Evolutionary conservation across 2,797 vertebrate genomes (phyloP).

Genomic region (Synanceia verrucosa): DNA sequence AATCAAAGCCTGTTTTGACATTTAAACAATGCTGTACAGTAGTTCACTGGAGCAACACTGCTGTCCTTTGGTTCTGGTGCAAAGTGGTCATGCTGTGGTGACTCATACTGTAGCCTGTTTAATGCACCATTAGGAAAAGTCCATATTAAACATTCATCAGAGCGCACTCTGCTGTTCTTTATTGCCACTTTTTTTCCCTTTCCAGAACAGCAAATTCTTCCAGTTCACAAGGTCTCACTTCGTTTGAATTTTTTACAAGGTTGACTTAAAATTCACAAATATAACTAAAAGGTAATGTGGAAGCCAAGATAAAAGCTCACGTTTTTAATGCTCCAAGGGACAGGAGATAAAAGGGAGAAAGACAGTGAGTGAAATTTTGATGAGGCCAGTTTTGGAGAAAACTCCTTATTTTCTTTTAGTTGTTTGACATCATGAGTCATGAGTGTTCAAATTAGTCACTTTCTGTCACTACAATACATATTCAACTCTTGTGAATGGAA

Average conservation of each 20-base stretch:
- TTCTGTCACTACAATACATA: conserved; percentile 19
- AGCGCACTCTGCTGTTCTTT: conserved; percentile 7
- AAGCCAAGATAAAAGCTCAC: conserved; percentile 12
- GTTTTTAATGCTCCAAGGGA: background rate
- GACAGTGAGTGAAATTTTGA: conserved; percentile 4
- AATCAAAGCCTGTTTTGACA: background rate
- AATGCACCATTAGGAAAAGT: conserved; percentile 43
- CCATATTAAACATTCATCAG: conserved; percentile 61
- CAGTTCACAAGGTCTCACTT: conserved; percentile 15
- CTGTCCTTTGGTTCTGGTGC: conserved; percentile 19
- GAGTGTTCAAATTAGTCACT: conserved; percentile 42
- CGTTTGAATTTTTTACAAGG: conserved; percentile 40
- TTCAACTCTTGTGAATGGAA: conserved; percentile 52
- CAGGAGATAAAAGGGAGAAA: conserved; percentile 18
- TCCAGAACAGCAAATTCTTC: conserved; percentile 26
- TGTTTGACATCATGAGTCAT: conserved; percentile 39
- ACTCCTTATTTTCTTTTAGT: conserved; percentile 4
- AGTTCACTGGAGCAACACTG: conserved; percentile 12
- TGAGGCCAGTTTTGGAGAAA: conserved; percentile 43
- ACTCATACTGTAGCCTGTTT: conserved; percentile 42
- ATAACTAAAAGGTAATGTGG: background rate
- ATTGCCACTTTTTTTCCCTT: conserved; percentile 15
- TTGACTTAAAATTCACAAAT: conserved; percentile 7
- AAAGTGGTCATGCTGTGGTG: conserved; percentile 32
- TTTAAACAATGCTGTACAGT: background rate